Conservation (phyloP, 2,888 invertebrate genomes). For the Brassicogethes aeneus region DNA sequence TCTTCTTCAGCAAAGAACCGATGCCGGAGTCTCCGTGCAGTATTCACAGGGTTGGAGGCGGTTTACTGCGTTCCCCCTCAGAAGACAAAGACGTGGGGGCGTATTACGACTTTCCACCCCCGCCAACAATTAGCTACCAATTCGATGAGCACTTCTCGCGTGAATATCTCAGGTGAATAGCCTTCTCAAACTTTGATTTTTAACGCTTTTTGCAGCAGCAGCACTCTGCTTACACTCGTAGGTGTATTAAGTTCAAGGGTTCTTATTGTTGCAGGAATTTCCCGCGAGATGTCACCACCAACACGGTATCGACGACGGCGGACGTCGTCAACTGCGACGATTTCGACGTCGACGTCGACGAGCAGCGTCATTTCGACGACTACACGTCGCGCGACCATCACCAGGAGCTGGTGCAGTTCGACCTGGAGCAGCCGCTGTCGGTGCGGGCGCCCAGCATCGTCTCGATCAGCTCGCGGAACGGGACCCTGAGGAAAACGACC, state of each 20-base stretch:
- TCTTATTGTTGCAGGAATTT: too few relatives aligned
- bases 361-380: conserved; percentile 44
- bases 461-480: conserved; percentile 31
- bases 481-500: conserved; percentile 38
- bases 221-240: background rate
- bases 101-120: conserved; percentile 57
- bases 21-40: conserved; percentile 44
- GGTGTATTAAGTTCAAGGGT: background rate
- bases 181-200: too few relatives aligned
- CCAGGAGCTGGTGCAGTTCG: conserved; percentile 63
- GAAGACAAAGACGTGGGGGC: conserved; percentile 52
- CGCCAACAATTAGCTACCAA: conserved; percentile 54
- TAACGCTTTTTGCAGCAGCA: too few relatives aligned
- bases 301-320: conserved; percentile 59
- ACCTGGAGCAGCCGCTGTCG: conserved; percentile 50
- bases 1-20: conserved; percentile 55
- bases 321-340: conserved; percentile 45
- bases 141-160: conserved; percentile 40
- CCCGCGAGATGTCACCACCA: conserved; percentile 55
- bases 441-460: conserved; percentile 32
- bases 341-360: conserved; percentile 31
- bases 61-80: conserved; percentile 42
- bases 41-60: conserved; percentile 41
- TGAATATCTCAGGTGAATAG: conserved; percentile 18
- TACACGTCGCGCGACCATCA: conserved; percentile 47